Conservation (phyloP, 2,797 vertebrate genomes). For the Falco peregrinus region DNA sequence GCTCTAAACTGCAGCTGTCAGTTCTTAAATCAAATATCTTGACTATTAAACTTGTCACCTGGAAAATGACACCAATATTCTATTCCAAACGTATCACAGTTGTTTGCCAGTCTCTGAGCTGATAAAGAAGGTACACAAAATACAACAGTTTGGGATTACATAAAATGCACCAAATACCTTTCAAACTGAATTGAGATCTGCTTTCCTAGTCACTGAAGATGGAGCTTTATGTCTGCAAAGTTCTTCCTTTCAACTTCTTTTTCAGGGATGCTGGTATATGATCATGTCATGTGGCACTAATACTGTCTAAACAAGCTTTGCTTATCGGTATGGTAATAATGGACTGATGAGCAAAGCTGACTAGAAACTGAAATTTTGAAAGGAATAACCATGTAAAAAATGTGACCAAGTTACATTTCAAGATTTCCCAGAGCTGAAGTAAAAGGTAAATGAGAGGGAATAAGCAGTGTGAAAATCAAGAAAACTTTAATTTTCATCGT, state of each 20-base stretch:
- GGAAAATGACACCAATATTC: slow-evolving; percentile 34
- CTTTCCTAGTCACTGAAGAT: background rate
- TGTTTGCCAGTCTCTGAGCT: background rate
- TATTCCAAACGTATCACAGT: background rate
- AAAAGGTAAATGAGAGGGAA: background rate
- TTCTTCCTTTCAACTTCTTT: background rate
- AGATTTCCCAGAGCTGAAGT: background rate
- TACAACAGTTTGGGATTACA: background rate
- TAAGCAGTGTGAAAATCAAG: background rate
- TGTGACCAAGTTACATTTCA: background rate
- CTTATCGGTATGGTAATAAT: background rate
- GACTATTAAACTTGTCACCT: slow-evolving; percentile 22
- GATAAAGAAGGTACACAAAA: background rate
- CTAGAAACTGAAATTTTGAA: background rate
- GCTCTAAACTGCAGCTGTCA: slow-evolving; percentile 32
- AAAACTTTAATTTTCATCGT: background rate
- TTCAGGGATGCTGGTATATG: background rate
- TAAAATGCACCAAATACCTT: background rate
- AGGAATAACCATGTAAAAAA: background rate
- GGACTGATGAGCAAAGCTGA: background rate
- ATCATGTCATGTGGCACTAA: background rate
- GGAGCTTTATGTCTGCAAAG: background rate
- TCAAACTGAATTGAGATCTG: background rate
- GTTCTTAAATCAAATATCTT: slow-evolving; percentile 26
- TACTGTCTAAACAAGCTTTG: background rate